Evolutionary conservation across 2,797 vertebrate species (phyloP), one percentile per base, ranked within the genome.

Genomic region (Sebastes diploproa): DNA sequence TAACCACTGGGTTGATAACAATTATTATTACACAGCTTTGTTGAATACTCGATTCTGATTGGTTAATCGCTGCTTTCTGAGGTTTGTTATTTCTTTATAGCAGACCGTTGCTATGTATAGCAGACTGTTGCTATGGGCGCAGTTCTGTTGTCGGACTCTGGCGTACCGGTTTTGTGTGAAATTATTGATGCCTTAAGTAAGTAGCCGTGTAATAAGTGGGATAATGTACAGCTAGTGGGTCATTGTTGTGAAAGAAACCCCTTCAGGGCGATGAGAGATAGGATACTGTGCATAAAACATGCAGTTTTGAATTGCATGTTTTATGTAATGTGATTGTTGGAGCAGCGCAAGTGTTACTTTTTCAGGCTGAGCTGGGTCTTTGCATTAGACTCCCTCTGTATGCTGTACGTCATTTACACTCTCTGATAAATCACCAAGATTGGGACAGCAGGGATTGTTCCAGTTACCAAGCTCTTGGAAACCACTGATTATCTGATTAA

Each of bases 361-460:
- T 46, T 60, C 22, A 59, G 55, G 20, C 20, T 59, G n/a, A 50
- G 25, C 16, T 34, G 8, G 22, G 6, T 70, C 25, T 46, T 60
- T 75, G n/a, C 55, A 14, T 71, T 58, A 27, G 6, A 34, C 20
- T 29, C 30, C 34, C 2, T 52, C 22, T 59, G 11, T 61, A 66
- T 56, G 14, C 29, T 62, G 32, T 64, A 70, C 46, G 14, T 77
- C 52, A 77, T 75, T 82, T 63, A 77, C 63, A 74, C 60, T 23
- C 42, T 60, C 29, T 50, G 68, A 81, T 79, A 73, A 58, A 81
- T 82, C 30, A 77, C 67, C 34, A 63, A 75, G 69, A 81, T 64
- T 66, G 54, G 30, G 64, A 59, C 10, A 6, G 55, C 10, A n/a
- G 46, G 27, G 62, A 80, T 55, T 50, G 62, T 29, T 80, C 22